phyloP scores from a whole-genome alignment of 2,888 invertebrate species.

The Dryadula phaetusa region DNA sequence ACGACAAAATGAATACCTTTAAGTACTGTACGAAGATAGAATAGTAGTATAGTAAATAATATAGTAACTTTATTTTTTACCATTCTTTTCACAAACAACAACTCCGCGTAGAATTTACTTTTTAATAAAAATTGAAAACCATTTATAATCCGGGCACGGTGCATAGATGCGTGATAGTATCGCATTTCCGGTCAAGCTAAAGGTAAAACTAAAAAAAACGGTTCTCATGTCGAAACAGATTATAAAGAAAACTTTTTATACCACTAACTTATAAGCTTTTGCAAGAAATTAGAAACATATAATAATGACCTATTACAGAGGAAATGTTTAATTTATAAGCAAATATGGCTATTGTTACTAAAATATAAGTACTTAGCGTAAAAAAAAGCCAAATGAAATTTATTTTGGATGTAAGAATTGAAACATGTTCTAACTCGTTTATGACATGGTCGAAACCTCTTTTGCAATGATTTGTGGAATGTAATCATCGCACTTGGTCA shows the following conservation, averaged over 20 bases:
- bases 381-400: constrained; percentile 1
- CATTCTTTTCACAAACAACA: constrained; percentile 25
- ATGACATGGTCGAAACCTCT: constrained; percentile 32
- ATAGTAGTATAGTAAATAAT: neutral
- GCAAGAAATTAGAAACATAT: neutral
- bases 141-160: constrained; percentile 62
- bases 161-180: constrained; percentile 72
- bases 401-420: constrained; percentile 16
- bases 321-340: neutral
- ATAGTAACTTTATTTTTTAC: constrained; percentile 1
- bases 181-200: constrained; percentile 77
- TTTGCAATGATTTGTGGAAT: constrained; percentile 44
- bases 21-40: too few species aligned
- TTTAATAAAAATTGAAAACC: constrained; percentile 45
- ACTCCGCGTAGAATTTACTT: constrained; percentile 39
- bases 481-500: constrained; percentile 43
- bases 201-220: constrained; percentile 62
- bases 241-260: constrained; percentile 51
- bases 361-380: too few species aligned
- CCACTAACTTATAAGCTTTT: constrained; percentile 1
- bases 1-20: too few species aligned
- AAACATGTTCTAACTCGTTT: constrained; percentile 27
- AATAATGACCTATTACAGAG: neutral
- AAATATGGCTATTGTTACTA: neutral
- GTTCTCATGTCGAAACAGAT: constrained; percentile 65